A percentile compares a stretch with the other conserved stretches of the same genome.
These are phyloP conservation scores for Dendrocincla fuliginosa DNA, from an alignment of 2,797 vertebrate genomes.

Conservation along the genomic window DNA sequence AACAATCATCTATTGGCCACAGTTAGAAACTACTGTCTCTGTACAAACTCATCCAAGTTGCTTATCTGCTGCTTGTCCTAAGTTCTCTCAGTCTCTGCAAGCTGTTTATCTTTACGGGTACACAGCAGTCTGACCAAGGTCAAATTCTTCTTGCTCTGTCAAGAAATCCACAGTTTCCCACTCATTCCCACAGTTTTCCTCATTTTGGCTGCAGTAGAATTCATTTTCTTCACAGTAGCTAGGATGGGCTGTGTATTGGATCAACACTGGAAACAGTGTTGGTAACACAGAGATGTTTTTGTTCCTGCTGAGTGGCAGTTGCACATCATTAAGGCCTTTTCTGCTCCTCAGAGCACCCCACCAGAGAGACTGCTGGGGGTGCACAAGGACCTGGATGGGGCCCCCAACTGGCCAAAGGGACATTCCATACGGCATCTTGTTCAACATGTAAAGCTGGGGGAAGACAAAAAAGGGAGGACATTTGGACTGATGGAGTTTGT, in stretches of 20 bases:
- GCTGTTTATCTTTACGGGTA: too few relatives aligned
- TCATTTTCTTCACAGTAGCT: not conserved
- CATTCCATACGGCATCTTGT: not conserved
- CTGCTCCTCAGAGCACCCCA: not conserved
- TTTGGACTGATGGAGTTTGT: not conserved
- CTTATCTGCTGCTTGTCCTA: too few relatives aligned
- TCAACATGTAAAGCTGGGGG: not conserved
- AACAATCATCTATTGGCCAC: too few relatives aligned
- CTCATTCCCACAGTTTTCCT: too few relatives aligned
- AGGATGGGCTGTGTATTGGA: not conserved
- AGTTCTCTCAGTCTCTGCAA: too few relatives aligned
- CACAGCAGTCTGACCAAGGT: too few relatives aligned
- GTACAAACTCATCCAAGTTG: too few relatives aligned
- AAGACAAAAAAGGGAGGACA: not conserved
- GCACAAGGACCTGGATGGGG: not conserved
- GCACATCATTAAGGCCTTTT: not conserved
- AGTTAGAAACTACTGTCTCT: too few relatives aligned
- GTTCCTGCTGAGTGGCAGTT: not conserved
- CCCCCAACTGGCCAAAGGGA: not conserved
- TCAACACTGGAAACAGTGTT: not conserved
- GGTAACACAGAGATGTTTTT: not conserved
- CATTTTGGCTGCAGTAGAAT: not conserved
- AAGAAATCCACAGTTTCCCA: too few relatives aligned
- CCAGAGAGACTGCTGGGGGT: not conserved
- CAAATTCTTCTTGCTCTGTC: too few relatives aligned